Conservation (phyloP, 2,113 vertebrate species). For the Oryzias javanicus region DNA sequence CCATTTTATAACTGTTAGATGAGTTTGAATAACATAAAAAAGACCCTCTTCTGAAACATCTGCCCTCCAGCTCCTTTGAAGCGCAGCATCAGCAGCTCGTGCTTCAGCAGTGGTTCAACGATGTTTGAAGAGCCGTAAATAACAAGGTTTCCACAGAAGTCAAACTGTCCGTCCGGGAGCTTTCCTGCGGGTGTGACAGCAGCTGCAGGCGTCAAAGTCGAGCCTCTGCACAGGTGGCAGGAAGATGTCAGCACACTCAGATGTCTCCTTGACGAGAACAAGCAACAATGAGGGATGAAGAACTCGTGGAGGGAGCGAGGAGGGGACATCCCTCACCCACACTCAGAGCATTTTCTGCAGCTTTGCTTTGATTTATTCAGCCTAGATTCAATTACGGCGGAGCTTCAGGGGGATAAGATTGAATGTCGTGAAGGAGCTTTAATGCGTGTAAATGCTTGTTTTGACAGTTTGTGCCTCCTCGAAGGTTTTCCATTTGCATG, state of each 20-base stretch:
- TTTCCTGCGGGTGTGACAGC: slow-evolving; percentile 51
- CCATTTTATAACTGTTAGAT: too few relatives aligned
- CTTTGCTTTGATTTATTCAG: slow-evolving; percentile 4
- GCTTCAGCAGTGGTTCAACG: not conserved
- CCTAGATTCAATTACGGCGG: slow-evolving; percentile 1
- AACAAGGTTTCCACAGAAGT: slow-evolving; percentile 1
- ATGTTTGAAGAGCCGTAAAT: not conserved
- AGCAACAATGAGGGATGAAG: not conserved
- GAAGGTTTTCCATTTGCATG: slow-evolving; percentile 13
- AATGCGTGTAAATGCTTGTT: slow-evolving; percentile 4
- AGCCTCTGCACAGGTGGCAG: slow-evolving; percentile 43
- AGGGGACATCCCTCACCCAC: not conserved
- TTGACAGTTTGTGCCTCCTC: slow-evolving; percentile 4
- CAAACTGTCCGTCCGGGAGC: slow-evolving; percentile 25
- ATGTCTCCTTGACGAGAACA: slow-evolving; percentile 3
- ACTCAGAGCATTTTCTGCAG: not conserved
- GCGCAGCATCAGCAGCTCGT: not conserved
- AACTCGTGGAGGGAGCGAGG: not conserved
- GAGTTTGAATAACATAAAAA: not conserved
- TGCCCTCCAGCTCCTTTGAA: not conserved
- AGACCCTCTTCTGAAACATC: not conserved
- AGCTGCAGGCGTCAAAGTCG: slow-evolving; percentile 54
- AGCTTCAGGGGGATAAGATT: slow-evolving; percentile 6
- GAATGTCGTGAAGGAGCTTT: slow-evolving; percentile 8
- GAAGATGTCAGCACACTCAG: slow-evolving; percentile 21